A percentile compares a stretch with the other conserved stretches of the same genome.
Conservation (phyloP, 2,888 invertebrate species). For the Phlogophora meticulosa region DNA sequence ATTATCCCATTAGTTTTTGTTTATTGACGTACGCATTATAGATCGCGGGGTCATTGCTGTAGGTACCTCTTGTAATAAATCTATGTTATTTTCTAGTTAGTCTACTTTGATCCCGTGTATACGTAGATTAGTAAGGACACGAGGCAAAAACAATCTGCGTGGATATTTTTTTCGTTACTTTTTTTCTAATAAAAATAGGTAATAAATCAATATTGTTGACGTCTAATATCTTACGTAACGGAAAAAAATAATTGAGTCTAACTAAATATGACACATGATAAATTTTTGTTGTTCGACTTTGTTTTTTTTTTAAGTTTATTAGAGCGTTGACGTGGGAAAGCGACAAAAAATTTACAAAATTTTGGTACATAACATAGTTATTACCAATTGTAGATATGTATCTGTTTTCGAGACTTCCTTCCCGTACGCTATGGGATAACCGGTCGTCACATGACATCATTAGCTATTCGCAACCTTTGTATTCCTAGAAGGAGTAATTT, state of each 20-base stretch:
- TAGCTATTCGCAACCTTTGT: not conserved
- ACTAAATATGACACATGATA: not conserved
- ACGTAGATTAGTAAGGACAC: not conserved
- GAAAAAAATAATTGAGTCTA: not conserved
- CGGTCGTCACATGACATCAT: constrained; percentile 5
- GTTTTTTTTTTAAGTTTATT: not conserved
- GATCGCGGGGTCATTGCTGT: constrained; percentile 23
- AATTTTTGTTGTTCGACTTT: not conserved
- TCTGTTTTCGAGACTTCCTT: constrained; percentile 2
- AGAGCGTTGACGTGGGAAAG: not conserved
- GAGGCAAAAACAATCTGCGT: constrained; percentile 16
- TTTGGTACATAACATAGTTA: not conserved
- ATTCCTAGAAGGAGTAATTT: too few species aligned
- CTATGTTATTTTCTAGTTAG: not conserved
- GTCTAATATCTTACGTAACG: not conserved
- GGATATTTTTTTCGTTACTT: not conserved
- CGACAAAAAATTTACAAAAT: not conserved
- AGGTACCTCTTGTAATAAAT: constrained; percentile 10
- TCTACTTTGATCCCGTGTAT: constrained; percentile 12
- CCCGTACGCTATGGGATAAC: not conserved
- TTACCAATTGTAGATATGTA: not conserved
- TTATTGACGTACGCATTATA: constrained; percentile 28
- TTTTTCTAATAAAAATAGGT: too few species aligned
- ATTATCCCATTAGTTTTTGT: constrained; percentile 39
- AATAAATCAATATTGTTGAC: not conserved